Conservation (phyloP, 2,797 vertebrate species). For the Rhinella marina region DNA sequence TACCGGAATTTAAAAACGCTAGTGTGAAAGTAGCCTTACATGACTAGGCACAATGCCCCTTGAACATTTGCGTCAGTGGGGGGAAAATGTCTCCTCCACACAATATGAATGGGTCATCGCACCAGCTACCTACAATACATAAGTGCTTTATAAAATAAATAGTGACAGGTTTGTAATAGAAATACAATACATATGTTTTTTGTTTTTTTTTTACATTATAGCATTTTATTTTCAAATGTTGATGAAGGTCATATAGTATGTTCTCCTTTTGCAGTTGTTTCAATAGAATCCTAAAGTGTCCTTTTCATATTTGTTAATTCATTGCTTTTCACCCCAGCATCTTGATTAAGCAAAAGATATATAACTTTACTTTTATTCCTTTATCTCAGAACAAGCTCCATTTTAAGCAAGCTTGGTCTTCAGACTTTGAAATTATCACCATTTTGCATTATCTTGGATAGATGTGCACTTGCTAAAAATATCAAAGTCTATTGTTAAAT, state of each 20-base stretch:
- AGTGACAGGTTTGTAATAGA: not conserved
- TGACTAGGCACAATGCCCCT: too few species aligned
- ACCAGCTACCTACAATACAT: too few species aligned
- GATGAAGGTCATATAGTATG: not conserved
- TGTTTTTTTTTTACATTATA: too few species aligned
- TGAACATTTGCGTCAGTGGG: too few species aligned
- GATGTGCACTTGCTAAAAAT: slow-evolving; percentile 59
- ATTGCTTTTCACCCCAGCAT: not conserved
- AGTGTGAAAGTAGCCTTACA: too few species aligned
- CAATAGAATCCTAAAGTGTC: not conserved
- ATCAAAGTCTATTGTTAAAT: slow-evolving; percentile 60
- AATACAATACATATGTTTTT: not conserved
- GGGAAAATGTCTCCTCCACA: too few species aligned
- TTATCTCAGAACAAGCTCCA: not conserved
- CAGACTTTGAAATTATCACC: slow-evolving; percentile 43
- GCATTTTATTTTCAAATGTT: not conserved
- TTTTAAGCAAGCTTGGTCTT: not conserved
- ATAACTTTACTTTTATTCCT: not conserved
- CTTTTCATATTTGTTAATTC: not conserved
- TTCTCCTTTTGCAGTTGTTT: not conserved
- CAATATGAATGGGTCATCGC: too few species aligned
- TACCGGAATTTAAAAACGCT: too few species aligned
- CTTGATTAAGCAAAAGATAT: not conserved
- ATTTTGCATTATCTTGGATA: slow-evolving; percentile 56
- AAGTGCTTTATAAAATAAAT: too few species aligned